Conservation (phyloP, 2,888 invertebrate genomes). For the Odontothrips loti region DNA sequence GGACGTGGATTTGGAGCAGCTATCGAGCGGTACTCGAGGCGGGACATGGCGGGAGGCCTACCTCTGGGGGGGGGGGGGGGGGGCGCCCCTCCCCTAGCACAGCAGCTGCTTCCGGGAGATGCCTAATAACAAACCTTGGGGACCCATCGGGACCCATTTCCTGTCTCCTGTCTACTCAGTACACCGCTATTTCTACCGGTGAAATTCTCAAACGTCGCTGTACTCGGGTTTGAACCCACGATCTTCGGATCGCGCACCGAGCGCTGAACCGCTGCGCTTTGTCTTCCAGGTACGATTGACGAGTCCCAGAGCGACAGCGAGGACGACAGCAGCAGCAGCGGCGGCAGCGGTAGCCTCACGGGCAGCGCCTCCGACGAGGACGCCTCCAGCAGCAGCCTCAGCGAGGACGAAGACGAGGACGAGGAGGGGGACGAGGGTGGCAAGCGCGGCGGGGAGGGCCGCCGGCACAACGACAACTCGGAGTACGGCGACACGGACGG, state of each 20-base stretch:
- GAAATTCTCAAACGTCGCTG: too few relatives aligned
- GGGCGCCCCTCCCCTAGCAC: too few relatives aligned
- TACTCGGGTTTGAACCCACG: too few relatives aligned
- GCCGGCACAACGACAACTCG: conserved; percentile 44
- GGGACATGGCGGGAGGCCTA: not conserved
- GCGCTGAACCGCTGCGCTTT: too few relatives aligned
- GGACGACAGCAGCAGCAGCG: conserved; percentile 30
- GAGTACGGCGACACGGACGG: conserved; percentile 47
- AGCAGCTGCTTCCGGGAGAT: too few relatives aligned
- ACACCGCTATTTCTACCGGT: too few relatives aligned
- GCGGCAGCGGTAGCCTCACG: conserved; percentile 35
- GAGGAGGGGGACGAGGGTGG: conserved; percentile 38
- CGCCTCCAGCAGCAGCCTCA: conserved; percentile 33
- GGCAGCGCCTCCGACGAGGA: conserved; percentile 34
- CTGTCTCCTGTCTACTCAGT: too few relatives aligned
- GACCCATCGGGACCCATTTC: too few relatives aligned
- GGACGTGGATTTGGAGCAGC: conserved; percentile 14
- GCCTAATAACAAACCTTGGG: too few relatives aligned
- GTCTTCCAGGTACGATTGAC: conserved; percentile 35
- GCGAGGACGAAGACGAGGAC: conserved; percentile 34
- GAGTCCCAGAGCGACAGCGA: conserved; percentile 41
- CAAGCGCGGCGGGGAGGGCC: conserved; percentile 41
- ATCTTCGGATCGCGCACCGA: too few relatives aligned
- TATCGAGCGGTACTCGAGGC: conserved; percentile 28
- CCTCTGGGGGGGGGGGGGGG: too few relatives aligned